Evolutionary conservation across 2,113 vertebrate genomes (phyloP).

Genomic region (Aleadryas rufinucha): DNA sequence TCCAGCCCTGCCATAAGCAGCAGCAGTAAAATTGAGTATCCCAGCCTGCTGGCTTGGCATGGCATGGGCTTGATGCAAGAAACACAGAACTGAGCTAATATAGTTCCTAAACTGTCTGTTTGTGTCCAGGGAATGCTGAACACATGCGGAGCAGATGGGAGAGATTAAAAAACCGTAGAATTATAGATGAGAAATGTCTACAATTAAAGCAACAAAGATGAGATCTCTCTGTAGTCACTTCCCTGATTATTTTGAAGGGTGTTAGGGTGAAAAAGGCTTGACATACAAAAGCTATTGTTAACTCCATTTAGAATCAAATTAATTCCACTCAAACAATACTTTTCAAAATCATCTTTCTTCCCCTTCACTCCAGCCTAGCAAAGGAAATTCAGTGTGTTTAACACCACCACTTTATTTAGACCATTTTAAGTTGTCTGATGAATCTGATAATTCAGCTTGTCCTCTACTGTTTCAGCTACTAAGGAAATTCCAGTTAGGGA

Average conservation of each 20-base stretch:
- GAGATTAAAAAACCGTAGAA: neutral
- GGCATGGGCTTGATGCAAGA: neutral
- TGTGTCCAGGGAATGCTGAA: neutral
- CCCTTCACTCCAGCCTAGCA: neutral
- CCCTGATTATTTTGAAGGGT: neutral
- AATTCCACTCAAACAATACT: neutral
- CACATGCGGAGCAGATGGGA: neutral
- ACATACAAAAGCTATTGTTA: neutral
- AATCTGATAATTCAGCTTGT: slow-evolving; percentile 62
- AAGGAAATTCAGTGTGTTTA: neutral
- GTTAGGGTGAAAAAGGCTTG: neutral
- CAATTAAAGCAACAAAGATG: neutral
- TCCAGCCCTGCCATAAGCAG: neutral
- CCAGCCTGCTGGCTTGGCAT: neutral
- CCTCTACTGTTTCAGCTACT: slow-evolving; percentile 73
- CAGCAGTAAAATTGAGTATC: neutral
- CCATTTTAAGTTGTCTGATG: slow-evolving; percentile 59
- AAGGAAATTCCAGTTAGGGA: slow-evolving; percentile 70
- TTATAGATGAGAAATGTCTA: neutral
- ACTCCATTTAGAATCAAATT: neutral
- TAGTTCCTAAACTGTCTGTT: neutral
- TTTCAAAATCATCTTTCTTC: neutral
- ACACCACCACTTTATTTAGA: slow-evolving; percentile 39
- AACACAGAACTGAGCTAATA: neutral
- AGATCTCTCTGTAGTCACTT: neutral